A percentile compares a stretch with the other conserved stretches of the same genome.
These are phyloP conservation scores for Poeciliopsis retropinna DNA, from an alignment of 2,113 vertebrate genomes.

Conservation along the genomic window DNA sequence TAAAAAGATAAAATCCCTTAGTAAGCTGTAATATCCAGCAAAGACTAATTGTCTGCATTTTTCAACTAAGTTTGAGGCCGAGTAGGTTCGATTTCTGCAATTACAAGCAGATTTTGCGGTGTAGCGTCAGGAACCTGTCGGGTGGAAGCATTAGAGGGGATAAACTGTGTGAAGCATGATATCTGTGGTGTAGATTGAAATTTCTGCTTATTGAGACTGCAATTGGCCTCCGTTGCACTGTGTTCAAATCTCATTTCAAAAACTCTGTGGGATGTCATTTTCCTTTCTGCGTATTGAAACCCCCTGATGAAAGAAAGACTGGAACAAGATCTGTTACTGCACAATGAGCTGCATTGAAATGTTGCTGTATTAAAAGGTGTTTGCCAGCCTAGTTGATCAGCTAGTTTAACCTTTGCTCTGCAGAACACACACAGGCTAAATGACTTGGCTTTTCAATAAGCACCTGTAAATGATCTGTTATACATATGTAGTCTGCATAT, in stretches of 20 bases:
- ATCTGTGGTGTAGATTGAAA: slow-evolving; percentile 46
- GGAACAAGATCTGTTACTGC: slow-evolving; percentile 11
- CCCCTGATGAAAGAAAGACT: slow-evolving; percentile 5
- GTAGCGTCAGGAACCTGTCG: background rate
- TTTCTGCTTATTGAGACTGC: slow-evolving; percentile 37
- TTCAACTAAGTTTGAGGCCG: slow-evolving; percentile 5
- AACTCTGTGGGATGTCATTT: slow-evolving; percentile 47
- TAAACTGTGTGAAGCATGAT: slow-evolving; percentile 37
- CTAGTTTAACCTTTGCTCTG: slow-evolving; percentile 9
- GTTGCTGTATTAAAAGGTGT: slow-evolving; percentile 9
- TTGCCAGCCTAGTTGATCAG: background rate
- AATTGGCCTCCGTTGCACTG: slow-evolving; percentile 49
- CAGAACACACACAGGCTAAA: background rate
- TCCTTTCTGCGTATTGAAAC: slow-evolving; percentile 35
- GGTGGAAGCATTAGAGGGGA: slow-evolving; percentile 31
- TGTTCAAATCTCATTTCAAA: slow-evolving; percentile 50
- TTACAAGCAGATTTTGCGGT: slow-evolving; percentile 16
- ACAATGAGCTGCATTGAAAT: slow-evolving; percentile 10
- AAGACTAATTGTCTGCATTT: slow-evolving; percentile 1
- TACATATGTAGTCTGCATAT: background rate
- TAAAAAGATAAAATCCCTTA: background rate
- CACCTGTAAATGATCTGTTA: background rate
- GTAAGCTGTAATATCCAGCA: background rate
- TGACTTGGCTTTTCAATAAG: no score
- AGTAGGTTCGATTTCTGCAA: slow-evolving; percentile 23